Percentiles rank a stretch among this genome's conserved stretches.
Evolutionary conservation across 1,140 invertebrate species (phyloP).

Genomic region (Polypedilum vanderplanki): DNA sequence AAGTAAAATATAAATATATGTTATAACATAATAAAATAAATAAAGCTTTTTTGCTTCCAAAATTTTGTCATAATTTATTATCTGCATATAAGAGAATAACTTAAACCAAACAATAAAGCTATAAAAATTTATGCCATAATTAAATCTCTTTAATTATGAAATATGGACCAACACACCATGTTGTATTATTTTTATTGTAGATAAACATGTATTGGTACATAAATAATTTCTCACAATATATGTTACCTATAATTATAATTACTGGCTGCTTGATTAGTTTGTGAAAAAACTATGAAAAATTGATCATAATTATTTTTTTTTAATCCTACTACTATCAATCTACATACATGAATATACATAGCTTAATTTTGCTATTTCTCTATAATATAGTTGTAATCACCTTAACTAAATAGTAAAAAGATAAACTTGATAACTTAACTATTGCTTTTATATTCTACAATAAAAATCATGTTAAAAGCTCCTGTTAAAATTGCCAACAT

Average conservation of each 20-base stretch:
- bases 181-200: not conserved
- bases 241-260: not conserved
- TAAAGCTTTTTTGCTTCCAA: too few species aligned
- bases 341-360: not conserved
- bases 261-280: not conserved
- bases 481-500: conserved; percentile 9
- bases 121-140: not conserved
- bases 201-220: not conserved
- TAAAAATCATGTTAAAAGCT: conserved; percentile 19
- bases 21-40: too few species aligned
- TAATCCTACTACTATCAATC: not conserved
- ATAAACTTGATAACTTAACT: too few species aligned
- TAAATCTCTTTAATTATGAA: not conserved
- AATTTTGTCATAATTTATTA: too few species aligned
- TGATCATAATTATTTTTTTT: not conserved
- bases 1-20: too few species aligned
- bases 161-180: not conserved
- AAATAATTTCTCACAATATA: not conserved
- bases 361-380: not conserved
- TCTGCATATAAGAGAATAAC: too few species aligned
- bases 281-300: not conserved
- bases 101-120: too few species aligned
- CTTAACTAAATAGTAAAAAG: too few species aligned
- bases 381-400: not conserved
- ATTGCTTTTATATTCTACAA: not conserved